Conservation (phyloP, 2,797 vertebrate species). For the Arctocebus calabarensis region DNA sequence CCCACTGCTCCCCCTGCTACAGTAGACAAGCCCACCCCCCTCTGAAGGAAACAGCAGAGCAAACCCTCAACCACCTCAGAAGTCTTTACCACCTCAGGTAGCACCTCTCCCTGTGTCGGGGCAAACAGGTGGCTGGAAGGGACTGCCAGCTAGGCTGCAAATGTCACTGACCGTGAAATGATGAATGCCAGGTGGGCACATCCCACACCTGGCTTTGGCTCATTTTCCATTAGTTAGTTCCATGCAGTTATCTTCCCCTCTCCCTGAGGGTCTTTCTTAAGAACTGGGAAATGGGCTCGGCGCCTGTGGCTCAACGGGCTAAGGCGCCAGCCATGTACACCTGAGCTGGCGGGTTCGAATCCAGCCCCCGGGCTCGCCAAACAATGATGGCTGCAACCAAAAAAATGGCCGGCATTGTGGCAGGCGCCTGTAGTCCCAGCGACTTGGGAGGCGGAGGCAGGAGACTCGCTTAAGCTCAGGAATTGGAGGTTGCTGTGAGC, state of each 20-base stretch:
- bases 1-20: no score
- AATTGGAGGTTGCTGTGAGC: no score
- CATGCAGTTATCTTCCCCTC: not conserved
- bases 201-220: not conserved
- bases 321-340: no score
- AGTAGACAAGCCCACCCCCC: not conserved
- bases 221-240: not conserved
- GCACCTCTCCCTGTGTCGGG: not conserved
- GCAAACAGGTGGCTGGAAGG: not conserved
- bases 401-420: no score
- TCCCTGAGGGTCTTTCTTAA: not conserved
- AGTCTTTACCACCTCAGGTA: not conserved
- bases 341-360: no score
- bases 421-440: no score
- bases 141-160: rapidly evolving
- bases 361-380: no score
- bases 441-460: no score
- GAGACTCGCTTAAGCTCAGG: no score
- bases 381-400: no score
- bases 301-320: no score
- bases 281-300: not conserved
- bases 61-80: not conserved
- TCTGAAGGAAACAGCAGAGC: not conserved
- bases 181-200: not conserved
- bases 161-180: no score